Evolutionary conservation across 2,797 vertebrate genomes (phyloP), one percentile per base, ranked within the genome.

Genomic region (Alfaro cultratus): DNA sequence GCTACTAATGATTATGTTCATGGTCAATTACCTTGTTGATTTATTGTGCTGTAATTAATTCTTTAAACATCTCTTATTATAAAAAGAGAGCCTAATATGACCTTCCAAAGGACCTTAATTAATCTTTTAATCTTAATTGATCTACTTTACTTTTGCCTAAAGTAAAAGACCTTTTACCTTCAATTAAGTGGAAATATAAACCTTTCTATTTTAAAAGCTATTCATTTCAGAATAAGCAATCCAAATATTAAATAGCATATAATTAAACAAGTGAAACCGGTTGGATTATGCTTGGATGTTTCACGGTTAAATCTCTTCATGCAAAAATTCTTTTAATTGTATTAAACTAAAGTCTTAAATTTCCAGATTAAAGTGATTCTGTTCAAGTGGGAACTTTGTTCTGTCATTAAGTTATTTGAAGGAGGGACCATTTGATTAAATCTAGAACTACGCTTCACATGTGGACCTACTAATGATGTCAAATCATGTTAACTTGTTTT

Each of bases 241-340:
- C 49, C 18, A 43, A 49, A 60, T 46, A 51, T 1, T 18, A 16
- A 80, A 82, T 55, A 78, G 77, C 34, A 29, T 26, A 2, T 64
- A 76, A 41, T 62, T 62, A 80, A 80, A 79, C 26, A 51, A 55
- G 73, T 47, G 70, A 41, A 57, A 43, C 60, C 0, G 36, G 13
- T 73, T 39, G 41, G 75, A 76, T n/a, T 64, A 76, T 64, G 80
- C 51, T 62, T 10, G 51, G 49, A 51, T n/a, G 64, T 78, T 79
- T 46, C 80, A 78, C 41, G 46, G 70, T 46, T 75, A 68, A 73
- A 73, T 49, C 23, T 43, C 39, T 9, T 43, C 23, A 43, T 26
- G 64, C 21, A 41, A 39, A 10, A 41, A 15, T 70, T 2, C 3
- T 43, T 70, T 41, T 26, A 70, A 43, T 18, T 39, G 23, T 11